A percentile compares a stretch with the other conserved stretches of the same genome.
phyloP scores from a whole-genome alignment of 92 coral and sea anemone species.

The Desmophyllum pertusum region DNA sequence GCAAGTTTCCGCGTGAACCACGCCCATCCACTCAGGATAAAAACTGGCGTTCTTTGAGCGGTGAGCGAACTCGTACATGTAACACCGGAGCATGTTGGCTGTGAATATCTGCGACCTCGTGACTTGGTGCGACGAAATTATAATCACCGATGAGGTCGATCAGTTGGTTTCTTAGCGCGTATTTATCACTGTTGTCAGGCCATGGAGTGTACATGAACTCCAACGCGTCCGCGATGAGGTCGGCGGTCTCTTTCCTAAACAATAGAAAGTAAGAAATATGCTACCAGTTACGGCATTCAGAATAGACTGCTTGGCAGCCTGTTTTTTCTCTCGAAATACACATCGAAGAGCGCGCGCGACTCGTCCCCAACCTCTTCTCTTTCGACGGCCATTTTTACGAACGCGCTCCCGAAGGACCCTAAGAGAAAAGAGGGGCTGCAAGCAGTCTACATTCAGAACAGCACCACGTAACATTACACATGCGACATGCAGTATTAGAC shows the following conservation, averaged over 20 bases:
- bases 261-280: background rate
- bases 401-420: too few species aligned
- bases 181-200: conserved; percentile 34
- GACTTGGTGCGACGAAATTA: conserved; percentile 50
- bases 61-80: conserved; percentile 54
- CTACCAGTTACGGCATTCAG: too few species aligned
- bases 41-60: background rate
- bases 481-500: too few species aligned
- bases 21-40: conserved; percentile 29
- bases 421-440: too few species aligned
- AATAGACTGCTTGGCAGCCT: too few species aligned
- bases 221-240: conserved; percentile 42
- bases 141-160: conserved; percentile 46
- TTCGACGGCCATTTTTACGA: too few species aligned
- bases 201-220: conserved; percentile 66
- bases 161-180: conserved; percentile 45
- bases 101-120: conserved; percentile 47
- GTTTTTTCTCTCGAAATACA: too few species aligned
- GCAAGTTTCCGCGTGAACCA: conserved; percentile 11
- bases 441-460: too few species aligned
- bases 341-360: too few species aligned
- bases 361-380: too few species aligned
- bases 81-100: conserved; percentile 39
- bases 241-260: conserved; percentile 1
- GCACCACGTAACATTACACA: too few species aligned